Conservation (phyloP, 2,888 invertebrate genomes). For the Drosophila picticornis region DNA sequence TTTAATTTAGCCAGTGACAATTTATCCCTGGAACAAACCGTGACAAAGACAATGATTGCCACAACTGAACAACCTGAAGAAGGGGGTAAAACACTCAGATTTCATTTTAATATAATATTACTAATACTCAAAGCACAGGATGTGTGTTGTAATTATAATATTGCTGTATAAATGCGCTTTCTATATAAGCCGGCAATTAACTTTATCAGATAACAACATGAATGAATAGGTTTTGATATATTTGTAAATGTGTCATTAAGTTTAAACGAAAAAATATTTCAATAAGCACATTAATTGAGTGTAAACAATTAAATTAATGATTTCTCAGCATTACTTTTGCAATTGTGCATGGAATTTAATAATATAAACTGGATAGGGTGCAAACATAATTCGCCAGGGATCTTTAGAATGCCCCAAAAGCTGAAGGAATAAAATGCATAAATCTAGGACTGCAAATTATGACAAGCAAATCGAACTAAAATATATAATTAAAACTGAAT, state of each 20-base stretch:
- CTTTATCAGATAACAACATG: background rate
- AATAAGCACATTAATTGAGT: background rate
- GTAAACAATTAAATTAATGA: background rate
- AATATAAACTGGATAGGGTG: background rate
- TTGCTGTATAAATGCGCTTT: conserved; percentile 13
- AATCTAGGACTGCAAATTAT: background rate
- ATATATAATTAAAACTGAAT: background rate
- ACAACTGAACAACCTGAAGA: conserved; percentile 72
- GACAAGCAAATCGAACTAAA: background rate
- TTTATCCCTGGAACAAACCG: conserved; percentile 68
- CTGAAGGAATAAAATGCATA: background rate
- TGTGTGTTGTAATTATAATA: conserved; percentile 5
- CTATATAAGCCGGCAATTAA: background rate
- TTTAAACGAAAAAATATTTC: background rate
- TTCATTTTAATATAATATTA: conserved; percentile 10
- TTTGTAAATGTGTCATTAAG: background rate
- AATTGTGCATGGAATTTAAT: conserved; percentile 6
- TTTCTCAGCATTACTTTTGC: background rate
- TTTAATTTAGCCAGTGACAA: conserved; percentile 67
- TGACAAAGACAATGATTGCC: conserved; percentile 75
- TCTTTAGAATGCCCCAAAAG: background rate
- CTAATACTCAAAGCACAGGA: conserved; percentile 1
- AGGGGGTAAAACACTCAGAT: conserved; percentile 68
- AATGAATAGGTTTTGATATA: background rate
- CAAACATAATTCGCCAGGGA: background rate